Evolutionary conservation across 2,797 vertebrate genomes (phyloP), one percentile per base, ranked within the genome.

Genomic region (Typhlichthys subterraneus): DNA sequence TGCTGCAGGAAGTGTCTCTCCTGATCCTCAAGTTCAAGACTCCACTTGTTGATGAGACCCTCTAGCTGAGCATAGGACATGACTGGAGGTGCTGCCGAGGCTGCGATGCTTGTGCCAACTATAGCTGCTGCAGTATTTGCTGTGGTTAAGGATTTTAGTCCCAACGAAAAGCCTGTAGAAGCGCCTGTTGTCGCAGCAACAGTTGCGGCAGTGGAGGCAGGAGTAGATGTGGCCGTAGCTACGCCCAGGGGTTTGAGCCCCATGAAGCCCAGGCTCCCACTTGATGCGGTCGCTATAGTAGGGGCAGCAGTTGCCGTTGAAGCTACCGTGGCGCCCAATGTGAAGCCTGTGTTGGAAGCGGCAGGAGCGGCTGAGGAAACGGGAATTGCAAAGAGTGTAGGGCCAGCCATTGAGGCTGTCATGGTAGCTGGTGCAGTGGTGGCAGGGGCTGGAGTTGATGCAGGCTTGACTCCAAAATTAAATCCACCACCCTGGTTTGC

Each of bases 21-120:
- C 64, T 99, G 97, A 79, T 98, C 97, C 71, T 99, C 97, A 11
- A 99, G 91, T 69, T 99, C 97, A 33, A 98, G 91, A 76, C 97
- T 99, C 97, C 97, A 99, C 85, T 99, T 99, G 85, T 99, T 99
- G 23, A 99, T 97, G 73, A 99, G 90, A 47, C 92, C 94, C 87
- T 99, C 97, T 14, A 99, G 89, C 84, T 99, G 97, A 29, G 92
- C 93, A 0, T 98, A 99, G 17, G 94, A 95, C 96, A 99, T 97
- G 59, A 93, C 92, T 0, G 96, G 93, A 6, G 90, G 86, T 2
- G 87, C 60, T 0, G 80, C 0, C 14, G 79, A 6, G 2, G 52
- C 19, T 2, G 79, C 45, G 0, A 72, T 12, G 11, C 62, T 38
- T 0, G 76, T 10, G n/a, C 75, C 5, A 31, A 67, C 67, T 42